These are phyloP conservation scores for Heteractis magnifica DNA, from an alignment of 92 coral and sea anemone species.

Conservation along the genomic window DNA sequence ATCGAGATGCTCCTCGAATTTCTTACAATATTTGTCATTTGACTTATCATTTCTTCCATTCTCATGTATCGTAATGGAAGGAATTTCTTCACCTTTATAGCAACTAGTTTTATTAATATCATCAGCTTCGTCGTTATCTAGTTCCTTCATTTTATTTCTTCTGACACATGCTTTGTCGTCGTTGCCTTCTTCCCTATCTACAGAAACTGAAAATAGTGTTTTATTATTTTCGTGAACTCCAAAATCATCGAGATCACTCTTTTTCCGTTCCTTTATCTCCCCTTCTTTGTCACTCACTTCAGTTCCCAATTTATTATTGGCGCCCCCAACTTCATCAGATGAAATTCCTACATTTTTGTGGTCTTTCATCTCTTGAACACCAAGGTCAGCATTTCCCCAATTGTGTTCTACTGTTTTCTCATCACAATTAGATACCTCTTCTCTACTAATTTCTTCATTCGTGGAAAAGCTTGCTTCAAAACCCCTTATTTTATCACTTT, in stretches of 20 bases:
- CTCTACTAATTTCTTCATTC: not conserved
- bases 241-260: not conserved
- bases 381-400: not conserved
- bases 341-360: not conserved
- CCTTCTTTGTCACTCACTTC: not conserved
- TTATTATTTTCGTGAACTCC: no score
- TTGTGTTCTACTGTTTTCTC: not conserved
- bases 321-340: not conserved
- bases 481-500: not conserved
- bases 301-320: not conserved
- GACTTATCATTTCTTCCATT: no score
- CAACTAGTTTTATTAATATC: not conserved
- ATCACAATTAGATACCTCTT: not conserved
- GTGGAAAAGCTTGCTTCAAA: not conserved
- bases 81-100: no score
- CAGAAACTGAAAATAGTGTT: not conserved
- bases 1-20: no score
- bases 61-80: no score
- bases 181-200: not conserved
- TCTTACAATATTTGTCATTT: no score
- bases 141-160: no score
- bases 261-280: not conserved
- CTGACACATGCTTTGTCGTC: no score
- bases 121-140: not conserved
- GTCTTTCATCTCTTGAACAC: not conserved